Percentiles rank a stretch among this genome's conserved stretches.
phyloP scores from a whole-genome alignment of 2,888 invertebrate species.

The Aspidiotus rigidus region DNA sequence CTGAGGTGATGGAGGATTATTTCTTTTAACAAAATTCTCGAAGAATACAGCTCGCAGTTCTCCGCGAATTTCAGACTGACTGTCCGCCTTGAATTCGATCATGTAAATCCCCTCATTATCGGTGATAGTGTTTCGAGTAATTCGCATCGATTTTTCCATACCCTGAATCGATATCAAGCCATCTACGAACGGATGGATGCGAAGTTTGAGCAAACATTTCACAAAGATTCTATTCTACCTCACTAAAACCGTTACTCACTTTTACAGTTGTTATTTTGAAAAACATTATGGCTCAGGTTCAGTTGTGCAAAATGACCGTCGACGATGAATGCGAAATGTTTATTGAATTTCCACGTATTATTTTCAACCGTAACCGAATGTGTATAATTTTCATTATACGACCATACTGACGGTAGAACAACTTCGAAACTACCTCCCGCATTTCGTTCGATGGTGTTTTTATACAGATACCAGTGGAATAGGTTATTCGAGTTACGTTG shows the following conservation, averaged over 20 bases:
- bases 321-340: slow-evolving; percentile 72
- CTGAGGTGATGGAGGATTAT: slow-evolving; percentile 48
- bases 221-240: neutral
- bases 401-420: slow-evolving; percentile 86
- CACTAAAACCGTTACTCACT: slow-evolving; percentile 28
- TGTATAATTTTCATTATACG: slow-evolving; percentile 87
- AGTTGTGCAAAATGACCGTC: slow-evolving; percentile 88
- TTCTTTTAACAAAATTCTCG: slow-evolving; percentile 61
- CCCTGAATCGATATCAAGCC: slow-evolving; percentile 75
- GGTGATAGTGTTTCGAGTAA: slow-evolving; percentile 69
- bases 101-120: slow-evolving; percentile 73
- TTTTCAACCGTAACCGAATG: slow-evolving; percentile 82
- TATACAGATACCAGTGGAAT: slow-evolving; percentile 86
- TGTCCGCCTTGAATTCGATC: slow-evolving; percentile 78
- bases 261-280: slow-evolving; percentile 75
- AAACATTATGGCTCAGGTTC: slow-evolving; percentile 75
- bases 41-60: slow-evolving; percentile 69
- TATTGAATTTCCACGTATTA: slow-evolving; percentile 77
- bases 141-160: slow-evolving; percentile 90
- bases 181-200: slow-evolving; percentile 39
- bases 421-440: slow-evolving; percentile 77
- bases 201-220: neutral
- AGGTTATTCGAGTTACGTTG: slow-evolving; percentile 92
- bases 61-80: slow-evolving; percentile 86
- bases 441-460: slow-evolving; percentile 78